Percentiles rank a stretch among this genome's conserved stretches.
Conservation (phyloP, 2,113 vertebrate species). For the Pteronura brasiliensis region DNA sequence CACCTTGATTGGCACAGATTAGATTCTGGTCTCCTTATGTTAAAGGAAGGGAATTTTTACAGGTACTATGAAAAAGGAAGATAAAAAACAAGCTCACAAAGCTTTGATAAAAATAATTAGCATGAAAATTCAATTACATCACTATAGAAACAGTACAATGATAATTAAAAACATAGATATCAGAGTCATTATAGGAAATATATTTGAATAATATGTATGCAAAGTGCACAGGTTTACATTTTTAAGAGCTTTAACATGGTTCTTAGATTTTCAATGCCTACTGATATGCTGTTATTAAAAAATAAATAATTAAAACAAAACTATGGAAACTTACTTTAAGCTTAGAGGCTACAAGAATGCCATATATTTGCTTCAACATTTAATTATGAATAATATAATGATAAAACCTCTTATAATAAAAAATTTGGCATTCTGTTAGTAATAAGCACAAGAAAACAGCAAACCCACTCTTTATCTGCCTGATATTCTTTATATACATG, state of each 20-base stretch:
- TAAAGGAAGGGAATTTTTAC: not conserved
- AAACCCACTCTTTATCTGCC: not conserved
- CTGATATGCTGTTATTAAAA: not conserved
- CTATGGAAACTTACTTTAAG: not conserved
- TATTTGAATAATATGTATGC: not conserved
- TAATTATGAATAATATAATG: not conserved
- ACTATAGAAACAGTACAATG: not conserved
- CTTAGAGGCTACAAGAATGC: not conserved
- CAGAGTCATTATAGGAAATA: not conserved
- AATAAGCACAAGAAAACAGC: not conserved
- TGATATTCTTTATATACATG: not conserved
- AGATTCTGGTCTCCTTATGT: not conserved
- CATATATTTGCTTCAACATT: not conserved
- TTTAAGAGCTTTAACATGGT: not conserved
- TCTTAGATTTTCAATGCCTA: not conserved
- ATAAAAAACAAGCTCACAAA: not conserved
- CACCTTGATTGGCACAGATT: not conserved
- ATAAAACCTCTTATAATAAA: not conserved
- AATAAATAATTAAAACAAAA: not conserved
- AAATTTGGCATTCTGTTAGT: not conserved
- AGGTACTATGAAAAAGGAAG: constrained; percentile 20
- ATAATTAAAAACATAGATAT: constrained; percentile 5
- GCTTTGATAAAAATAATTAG: constrained; percentile 32
- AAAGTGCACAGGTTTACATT: not conserved
- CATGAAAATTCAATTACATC: constrained; percentile 35